phyloP scores from a whole-genome alignment of 2,113 vertebrate species.

The Pongo pygmaeus region DNA sequence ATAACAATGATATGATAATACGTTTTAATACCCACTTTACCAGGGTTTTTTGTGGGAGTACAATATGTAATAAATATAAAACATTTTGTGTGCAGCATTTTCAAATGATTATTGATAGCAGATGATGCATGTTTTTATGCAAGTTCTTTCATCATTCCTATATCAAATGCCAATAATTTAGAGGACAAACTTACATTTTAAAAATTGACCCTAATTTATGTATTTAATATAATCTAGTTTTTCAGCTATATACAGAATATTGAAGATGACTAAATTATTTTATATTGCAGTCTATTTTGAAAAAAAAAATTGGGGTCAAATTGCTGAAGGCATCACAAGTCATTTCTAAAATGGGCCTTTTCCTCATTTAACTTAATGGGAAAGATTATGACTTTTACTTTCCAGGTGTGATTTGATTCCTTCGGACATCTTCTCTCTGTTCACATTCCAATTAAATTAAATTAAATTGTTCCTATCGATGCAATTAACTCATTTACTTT shows the following conservation, averaged over 20 bases:
- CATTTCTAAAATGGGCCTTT: constrained; percentile 50
- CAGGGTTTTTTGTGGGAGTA: not conserved
- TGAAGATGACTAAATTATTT: not conserved
- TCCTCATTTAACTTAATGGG: constrained; percentile 64
- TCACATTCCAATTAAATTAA: constrained; percentile 70
- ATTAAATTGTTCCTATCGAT: constrained; percentile 70
- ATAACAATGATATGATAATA: not conserved
- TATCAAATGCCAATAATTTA: not conserved
- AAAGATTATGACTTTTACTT: constrained; percentile 57
- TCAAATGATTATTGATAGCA: not conserved
- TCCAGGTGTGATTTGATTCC: constrained; percentile 71
- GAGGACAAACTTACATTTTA: not conserved
- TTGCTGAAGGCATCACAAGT: constrained; percentile 36
- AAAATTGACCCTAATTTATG: not conserved
- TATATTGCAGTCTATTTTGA: not conserved
- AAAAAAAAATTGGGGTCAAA: constrained; percentile 41
- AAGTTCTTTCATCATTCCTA: not conserved
- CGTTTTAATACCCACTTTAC: not conserved
- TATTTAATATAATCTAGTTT: not conserved
- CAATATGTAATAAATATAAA: not conserved
- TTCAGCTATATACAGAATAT: not conserved
- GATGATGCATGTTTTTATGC: not conserved
- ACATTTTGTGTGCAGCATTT: not conserved
- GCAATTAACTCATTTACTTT: constrained; percentile 66
- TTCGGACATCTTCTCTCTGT: constrained; percentile 61